phyloP scores from a whole-genome alignment of 2,113 vertebrate genomes.

The Astatoreochromis straeleni region DNA sequence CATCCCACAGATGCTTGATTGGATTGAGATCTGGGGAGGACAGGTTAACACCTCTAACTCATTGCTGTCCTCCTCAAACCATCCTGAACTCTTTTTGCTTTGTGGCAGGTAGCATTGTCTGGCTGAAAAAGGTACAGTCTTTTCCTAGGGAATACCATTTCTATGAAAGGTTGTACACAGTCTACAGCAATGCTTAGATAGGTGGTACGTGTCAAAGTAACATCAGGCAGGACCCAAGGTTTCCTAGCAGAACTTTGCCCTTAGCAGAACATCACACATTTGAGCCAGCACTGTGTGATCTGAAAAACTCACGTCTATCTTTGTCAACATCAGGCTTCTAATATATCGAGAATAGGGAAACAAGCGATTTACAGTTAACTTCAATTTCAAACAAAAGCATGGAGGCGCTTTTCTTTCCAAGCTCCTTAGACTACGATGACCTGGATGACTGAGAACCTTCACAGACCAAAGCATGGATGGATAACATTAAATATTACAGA shows the following conservation, averaged over 20 bases:
- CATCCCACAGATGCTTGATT: neutral
- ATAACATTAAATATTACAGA: neutral
- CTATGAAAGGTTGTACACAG: neutral
- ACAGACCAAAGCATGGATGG: neutral
- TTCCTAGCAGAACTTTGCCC: neutral
- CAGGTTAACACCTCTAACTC: neutral
- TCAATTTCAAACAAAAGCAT: neutral
- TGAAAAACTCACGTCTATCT: neutral
- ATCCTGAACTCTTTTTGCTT: neutral
- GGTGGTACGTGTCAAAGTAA: neutral
- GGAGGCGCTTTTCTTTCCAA: neutral
- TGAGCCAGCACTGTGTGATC: neutral
- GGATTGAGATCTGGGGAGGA: neutral
- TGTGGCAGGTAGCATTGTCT: neutral
- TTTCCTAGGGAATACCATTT: neutral
- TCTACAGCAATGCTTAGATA: neutral
- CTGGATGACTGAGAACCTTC: neutral
- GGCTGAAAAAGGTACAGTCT: neutral
- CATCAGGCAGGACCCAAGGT: fast-evolving
- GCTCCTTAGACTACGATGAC: neutral
- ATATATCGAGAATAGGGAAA: neutral
- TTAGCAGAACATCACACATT: neutral
- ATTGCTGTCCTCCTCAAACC: neutral
- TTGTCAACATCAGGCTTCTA: neutral
- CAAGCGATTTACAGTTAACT: neutral